A percentile compares a stretch with the other conserved stretches of the same genome.
phyloP scores from a whole-genome alignment of 2,888 invertebrate species.

The Aradus depressus region DNA sequence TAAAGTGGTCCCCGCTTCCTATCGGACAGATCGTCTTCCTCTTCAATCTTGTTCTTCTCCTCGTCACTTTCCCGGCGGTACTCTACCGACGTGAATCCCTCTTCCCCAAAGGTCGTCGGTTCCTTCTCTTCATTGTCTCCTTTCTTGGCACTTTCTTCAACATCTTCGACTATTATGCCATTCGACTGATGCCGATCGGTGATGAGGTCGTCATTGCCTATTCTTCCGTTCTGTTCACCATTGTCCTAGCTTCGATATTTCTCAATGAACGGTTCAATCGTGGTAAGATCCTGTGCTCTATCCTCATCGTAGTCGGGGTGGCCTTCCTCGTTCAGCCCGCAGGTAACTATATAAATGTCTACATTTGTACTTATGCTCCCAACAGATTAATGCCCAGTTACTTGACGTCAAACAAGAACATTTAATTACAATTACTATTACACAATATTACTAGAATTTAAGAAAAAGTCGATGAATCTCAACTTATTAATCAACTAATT shows the following conservation, averaged over 20 bases:
- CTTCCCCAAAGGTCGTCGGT: conserved; percentile 6
- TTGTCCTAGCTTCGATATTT: conserved; percentile 15
- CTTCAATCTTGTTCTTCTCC: neutral
- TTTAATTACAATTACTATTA: too few relatives aligned
- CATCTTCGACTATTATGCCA: conserved; percentile 11
- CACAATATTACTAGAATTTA: too few relatives aligned
- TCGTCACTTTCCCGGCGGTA: neutral
- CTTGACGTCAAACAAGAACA: too few relatives aligned
- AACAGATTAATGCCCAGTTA: too few relatives aligned
- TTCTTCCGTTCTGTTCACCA: conserved; percentile 18
- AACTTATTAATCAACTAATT: too few relatives aligned
- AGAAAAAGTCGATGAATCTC: too few relatives aligned
- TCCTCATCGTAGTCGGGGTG: conserved; percentile 7
- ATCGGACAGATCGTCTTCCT: conserved; percentile 15
- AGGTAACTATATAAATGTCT: too few relatives aligned
- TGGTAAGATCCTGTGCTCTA: neutral
- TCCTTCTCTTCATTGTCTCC: neutral
- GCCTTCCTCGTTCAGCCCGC: neutral
- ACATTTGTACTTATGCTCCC: too few relatives aligned
- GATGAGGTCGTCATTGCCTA: conserved; percentile 16
- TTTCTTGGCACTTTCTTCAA: neutral
- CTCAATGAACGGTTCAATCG: conserved; percentile 10
- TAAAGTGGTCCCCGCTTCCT: conserved; percentile 3
- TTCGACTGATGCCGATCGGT: conserved; percentile 16
- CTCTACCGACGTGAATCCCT: neutral